Evolutionary conservation across 2,797 vertebrate genomes (phyloP).

Genomic region (Phrynocephalus forsythii): DNA sequence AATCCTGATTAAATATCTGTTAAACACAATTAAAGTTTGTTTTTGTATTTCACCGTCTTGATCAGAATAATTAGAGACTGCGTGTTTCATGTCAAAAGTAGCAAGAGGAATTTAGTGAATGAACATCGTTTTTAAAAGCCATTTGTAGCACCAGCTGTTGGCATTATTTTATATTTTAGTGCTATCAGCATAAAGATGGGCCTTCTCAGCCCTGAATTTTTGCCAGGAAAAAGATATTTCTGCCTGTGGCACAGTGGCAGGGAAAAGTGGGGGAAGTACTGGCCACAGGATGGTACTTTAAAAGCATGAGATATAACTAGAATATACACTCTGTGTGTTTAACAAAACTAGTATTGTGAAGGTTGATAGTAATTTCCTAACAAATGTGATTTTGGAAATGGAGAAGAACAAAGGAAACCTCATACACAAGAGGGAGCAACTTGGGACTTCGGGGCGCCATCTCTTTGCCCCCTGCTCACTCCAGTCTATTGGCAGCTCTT

Average conservation of each 20-base stretch:
- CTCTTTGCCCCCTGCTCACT: background rate
- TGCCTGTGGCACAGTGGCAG: slow-evolving; percentile 41
- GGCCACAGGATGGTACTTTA: background rate
- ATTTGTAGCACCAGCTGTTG: slow-evolving; percentile 88
- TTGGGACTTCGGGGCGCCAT: background rate
- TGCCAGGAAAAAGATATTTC: slow-evolving; percentile 77
- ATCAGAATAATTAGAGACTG: slow-evolving; percentile 90
- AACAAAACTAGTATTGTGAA: slow-evolving; percentile 26
- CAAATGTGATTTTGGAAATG: slow-evolving; percentile 46
- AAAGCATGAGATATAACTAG: background rate
- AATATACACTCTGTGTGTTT: background rate
- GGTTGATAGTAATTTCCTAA: slow-evolving; percentile 20
- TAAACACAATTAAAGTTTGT: slow-evolving; percentile 91
- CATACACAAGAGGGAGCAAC: background rate
- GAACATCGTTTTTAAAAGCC: slow-evolving; percentile 88
- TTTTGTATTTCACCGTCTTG: slow-evolving; percentile 89
- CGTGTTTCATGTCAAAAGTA: slow-evolving; percentile 88
- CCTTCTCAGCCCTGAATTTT: slow-evolving; percentile 79
- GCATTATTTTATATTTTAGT: slow-evolving; percentile 88
- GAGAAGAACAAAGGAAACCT: slow-evolving; percentile 31
- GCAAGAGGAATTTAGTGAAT: slow-evolving; percentile 87
- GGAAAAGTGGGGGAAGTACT: slow-evolving; percentile 37
- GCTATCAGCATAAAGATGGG: slow-evolving; percentile 85
- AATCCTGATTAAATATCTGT: slow-evolving; percentile 91
- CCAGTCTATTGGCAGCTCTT: background rate